Base-by-base conservation (phyloP, 2,888 invertebrate species). In the Schizaphis graminum region DNA sequence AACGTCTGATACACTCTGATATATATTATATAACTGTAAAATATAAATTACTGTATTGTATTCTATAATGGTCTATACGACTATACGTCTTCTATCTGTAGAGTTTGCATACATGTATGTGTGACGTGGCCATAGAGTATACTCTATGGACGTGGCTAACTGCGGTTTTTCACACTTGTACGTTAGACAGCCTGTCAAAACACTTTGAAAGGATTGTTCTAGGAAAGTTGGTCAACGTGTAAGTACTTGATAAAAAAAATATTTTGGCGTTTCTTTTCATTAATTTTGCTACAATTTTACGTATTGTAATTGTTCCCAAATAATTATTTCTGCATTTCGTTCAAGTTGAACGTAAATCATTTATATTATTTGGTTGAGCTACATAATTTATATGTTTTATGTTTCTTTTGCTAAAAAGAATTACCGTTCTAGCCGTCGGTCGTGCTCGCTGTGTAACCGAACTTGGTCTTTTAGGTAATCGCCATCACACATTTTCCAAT, bases 381-480 rank as follows among this genome's bases (percentile, higher is more conserved):
- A 67, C 90, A 93, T 85, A 90, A 91, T 89, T 77, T 85, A 47
- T 86, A 90, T 91, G 53, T 94, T 86, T 87, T 67, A 90, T 86
- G 90, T 94, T 94, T 91, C 53, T 86, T 94, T 91, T 94, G 87
- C 94, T 67, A 91, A 91, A 86, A 41, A 91, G 67, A 94, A 91
- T 84, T 93, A 93, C 93, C 85, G 89, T 93, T 86, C 41, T 86
- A 94, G 94, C 49, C 94, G 94, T 91, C 90, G 94, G 85, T 94
- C 94, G 94, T 94, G 94, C 28, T 94, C 91, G 94, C 91, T 67
- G 94, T 94, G 94, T 93, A 93, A 90, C 89, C 93, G 89, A 90
- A 90, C 85, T 93, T 89, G 89, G 93, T 90, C 91, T 91, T 89
- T 61, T 94, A 94, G 94, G 94, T 91, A 86, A 87, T 94, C 94